These are phyloP conservation scores for Seladonia tumulorum DNA, from an alignment of 2,888 invertebrate genomes.

Conservation along the genomic window DNA sequence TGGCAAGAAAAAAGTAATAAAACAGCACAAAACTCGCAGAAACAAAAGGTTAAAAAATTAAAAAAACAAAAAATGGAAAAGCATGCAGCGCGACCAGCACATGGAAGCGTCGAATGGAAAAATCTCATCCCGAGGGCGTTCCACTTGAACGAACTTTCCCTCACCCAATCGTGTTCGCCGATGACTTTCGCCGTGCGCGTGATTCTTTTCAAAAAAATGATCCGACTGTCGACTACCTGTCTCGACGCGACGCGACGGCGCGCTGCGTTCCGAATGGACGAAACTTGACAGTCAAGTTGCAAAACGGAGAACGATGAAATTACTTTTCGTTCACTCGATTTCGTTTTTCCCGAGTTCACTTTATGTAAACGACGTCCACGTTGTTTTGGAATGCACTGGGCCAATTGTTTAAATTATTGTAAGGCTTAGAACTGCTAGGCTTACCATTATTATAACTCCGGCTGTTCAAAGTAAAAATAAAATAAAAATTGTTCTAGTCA, in stretches of 20 bases:
- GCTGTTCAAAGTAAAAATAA: too few species aligned
- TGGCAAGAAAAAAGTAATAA: background rate
- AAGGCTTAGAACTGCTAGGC: too few species aligned
- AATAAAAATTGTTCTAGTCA: too few species aligned
- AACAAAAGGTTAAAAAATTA: background rate
- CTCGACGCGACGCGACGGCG: background rate
- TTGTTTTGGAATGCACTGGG: too few species aligned
- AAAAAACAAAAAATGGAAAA: background rate
- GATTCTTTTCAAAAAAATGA: background rate
- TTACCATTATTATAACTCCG: too few species aligned
- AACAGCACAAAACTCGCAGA: background rate
- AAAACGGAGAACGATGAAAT: background rate
- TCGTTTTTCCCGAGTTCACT: background rate
- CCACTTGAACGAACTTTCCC: conserved; percentile 6
- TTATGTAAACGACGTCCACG: too few species aligned
- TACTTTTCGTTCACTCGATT: conserved; percentile 21
- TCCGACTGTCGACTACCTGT: background rate
- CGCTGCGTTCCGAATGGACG: background rate
- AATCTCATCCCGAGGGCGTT: conserved; percentile 16
- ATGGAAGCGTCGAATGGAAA: conserved; percentile 35
- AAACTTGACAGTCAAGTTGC: background rate
- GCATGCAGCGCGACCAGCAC: background rate
- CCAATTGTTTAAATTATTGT: too few species aligned
- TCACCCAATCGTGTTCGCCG: conserved; percentile 10
- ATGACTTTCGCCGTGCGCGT: conserved; percentile 22